phyloP scores from a whole-genome alignment of 2,797 vertebrate genomes.

The Falco novaeseelandiae region DNA sequence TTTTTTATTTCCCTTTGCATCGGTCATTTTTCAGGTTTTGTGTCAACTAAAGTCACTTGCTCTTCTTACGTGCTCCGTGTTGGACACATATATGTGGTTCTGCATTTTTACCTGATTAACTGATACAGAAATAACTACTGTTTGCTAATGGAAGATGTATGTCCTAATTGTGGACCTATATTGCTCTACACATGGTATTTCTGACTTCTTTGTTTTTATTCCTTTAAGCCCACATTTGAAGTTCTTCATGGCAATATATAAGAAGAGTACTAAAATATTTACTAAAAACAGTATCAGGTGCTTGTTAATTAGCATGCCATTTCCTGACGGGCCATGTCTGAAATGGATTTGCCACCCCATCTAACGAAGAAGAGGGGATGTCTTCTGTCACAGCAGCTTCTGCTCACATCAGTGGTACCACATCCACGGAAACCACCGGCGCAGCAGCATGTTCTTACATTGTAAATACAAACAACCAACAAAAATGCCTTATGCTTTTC shows the following conservation, averaged over 20 bases:
- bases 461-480: background rate
- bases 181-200: background rate
- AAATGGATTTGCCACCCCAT: background rate
- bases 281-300: background rate
- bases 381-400: background rate
- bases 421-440: background rate
- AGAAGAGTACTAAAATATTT: background rate
- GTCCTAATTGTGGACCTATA: accelerated
- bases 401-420: accelerated
- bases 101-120: background rate
- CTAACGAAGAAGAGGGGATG: background rate
- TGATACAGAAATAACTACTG: background rate
- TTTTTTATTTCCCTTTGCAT: background rate
- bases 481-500: background rate
- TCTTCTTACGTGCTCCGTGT: background rate
- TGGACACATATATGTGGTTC: background rate
- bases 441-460: background rate
- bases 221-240: background rate
- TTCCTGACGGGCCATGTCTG: background rate
- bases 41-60: background rate
- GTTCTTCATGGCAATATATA: background rate
- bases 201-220: background rate
- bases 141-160: background rate
- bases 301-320: background rate
- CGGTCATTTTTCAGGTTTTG: background rate